Evolutionary conservation across 2,113 vertebrate species (phyloP), one percentile per base, ranked within the genome.

Genomic region (Varanus salvator): DNA sequence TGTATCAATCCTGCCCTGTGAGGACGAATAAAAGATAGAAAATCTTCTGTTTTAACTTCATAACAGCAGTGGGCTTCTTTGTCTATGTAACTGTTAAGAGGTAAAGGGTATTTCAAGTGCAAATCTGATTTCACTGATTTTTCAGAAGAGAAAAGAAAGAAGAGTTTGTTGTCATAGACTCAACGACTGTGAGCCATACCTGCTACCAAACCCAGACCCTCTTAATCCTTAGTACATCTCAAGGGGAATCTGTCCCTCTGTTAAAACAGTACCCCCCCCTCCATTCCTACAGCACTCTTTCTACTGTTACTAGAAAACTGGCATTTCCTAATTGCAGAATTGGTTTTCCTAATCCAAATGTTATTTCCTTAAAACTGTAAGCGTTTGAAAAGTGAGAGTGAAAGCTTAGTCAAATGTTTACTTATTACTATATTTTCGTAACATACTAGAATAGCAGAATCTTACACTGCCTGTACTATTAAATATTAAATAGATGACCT

Each of bases 401-500:
- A 44, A 44, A 44, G 38, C 38, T 44, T 44, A 44, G 38, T 44
- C 38, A 44, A 2, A 31, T 31, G 38, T 69, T 4, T 52, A 12
- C 29, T 54, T 54, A 81, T 11, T 54, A 23, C 29, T 2, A 87
- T n/a, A 21, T 86, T 77, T 50, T 52, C 29, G 11, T 21, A 54
- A 34, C 19, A 23, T 6, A 68, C 14, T 52, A 80, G 8, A 76
- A 84, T 6, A 52, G 15, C 38, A 84, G 38, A 85, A 69, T n/a
- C 7, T 27, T 44, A 80, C 3, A 1, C 21, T 69, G n/a, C 52
- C 11, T 80, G 34, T 25, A 60, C 19, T 85, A 21, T 25, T 5
- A 57, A 76, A 23, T 85, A 50, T 76, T 21, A 72, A 87, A 34
- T 8, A 91, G 15, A 92, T 96, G 98, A 94, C 98, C 98, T 99